These are phyloP conservation scores for Luehdorfia chinensis DNA, from an alignment of 1,140 invertebrate genomes.

Conservation along the genomic window DNA sequence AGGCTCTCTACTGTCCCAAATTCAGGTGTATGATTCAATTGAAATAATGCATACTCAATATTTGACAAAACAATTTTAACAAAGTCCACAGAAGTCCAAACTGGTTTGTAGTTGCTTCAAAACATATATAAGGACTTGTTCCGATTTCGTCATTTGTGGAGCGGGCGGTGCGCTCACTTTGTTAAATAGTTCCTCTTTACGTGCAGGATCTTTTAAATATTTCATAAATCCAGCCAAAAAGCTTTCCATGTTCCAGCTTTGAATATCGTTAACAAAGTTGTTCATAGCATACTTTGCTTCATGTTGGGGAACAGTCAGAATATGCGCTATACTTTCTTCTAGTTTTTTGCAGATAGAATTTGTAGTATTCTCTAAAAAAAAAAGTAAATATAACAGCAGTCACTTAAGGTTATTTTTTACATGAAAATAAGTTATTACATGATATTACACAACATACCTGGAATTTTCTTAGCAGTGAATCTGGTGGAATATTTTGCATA, in stretches of 20 bases:
- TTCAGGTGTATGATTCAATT: conserved; percentile 52
- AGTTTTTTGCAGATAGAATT: conserved; percentile 39
- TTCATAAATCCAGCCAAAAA: conserved; percentile 49
- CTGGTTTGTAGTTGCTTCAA: conserved; percentile 31
- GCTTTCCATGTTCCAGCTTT: conserved; percentile 31
- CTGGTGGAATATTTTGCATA: conserved; percentile 38
- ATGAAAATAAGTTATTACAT: background rate
- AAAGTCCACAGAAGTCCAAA: conserved; percentile 23
- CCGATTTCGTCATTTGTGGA: conserved; percentile 56
- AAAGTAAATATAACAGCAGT: conserved; percentile 7
- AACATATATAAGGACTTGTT: conserved; percentile 58
- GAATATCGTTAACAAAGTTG: conserved; percentile 39
- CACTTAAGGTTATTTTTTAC: background rate
- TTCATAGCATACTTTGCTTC: conserved; percentile 38
- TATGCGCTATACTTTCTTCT: conserved; percentile 35
- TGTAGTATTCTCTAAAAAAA: conserved; percentile 43
- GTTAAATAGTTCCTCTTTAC: conserved; percentile 52
- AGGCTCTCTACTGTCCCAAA: conserved; percentile 53
- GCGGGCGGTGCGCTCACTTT: conserved; percentile 37
- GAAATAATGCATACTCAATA: conserved; percentile 62
- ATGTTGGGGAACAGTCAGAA: conserved; percentile 29
- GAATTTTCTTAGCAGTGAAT: conserved; percentile 33
- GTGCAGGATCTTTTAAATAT: conserved; percentile 45
- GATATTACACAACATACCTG: conserved; percentile 39
- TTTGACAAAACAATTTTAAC: conserved; percentile 38